phyloP scores from a whole-genome alignment of 2,888 invertebrate genomes.

The Norana najaformis region DNA sequence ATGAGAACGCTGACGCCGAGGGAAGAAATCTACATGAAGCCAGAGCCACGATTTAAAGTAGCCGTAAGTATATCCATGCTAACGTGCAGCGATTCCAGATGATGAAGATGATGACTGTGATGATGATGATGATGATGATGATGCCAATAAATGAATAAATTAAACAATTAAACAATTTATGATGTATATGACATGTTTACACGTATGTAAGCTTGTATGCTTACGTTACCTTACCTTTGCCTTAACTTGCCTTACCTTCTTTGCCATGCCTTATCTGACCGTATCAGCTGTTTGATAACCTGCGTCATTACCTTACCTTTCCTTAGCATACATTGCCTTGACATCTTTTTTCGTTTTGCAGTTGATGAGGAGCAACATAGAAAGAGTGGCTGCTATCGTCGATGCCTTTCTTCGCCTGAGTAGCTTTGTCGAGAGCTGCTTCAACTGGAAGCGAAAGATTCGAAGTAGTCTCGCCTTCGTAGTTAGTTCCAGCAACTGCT shows the following conservation, averaged over 20 bases:
- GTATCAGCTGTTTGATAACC: too few species aligned
- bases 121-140: too few species aligned
- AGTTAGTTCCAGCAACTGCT: constrained; percentile 24
- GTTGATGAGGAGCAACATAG: constrained; percentile 88
- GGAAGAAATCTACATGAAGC: constrained; percentile 91
- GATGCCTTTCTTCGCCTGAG: constrained; percentile 86
- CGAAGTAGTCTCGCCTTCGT: constrained; percentile 65
- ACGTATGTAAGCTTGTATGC: too few species aligned
- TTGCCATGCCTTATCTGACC: too few species aligned
- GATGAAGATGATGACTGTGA: too few species aligned
- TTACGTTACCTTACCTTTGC: too few species aligned
- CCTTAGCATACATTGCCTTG: too few species aligned
- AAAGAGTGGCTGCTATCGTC: constrained; percentile 85
- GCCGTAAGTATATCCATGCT: constrained; percentile 67
- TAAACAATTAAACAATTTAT: too few species aligned
- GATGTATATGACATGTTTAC: too few species aligned
- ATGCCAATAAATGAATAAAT: neutral
- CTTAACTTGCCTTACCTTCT: too few species aligned
- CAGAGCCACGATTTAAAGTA: constrained; percentile 91
- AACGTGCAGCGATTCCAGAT: neutral
- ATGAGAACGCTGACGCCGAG: constrained; percentile 89
- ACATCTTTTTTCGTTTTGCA: constrained; percentile 40
- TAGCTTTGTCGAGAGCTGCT: constrained; percentile 90
- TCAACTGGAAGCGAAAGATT: constrained; percentile 87
- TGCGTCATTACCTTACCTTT: too few species aligned